These are phyloP conservation scores for Premnoplex brunnescens DNA, from an alignment of 2,797 vertebrate genomes.

Conservation along the genomic window DNA sequence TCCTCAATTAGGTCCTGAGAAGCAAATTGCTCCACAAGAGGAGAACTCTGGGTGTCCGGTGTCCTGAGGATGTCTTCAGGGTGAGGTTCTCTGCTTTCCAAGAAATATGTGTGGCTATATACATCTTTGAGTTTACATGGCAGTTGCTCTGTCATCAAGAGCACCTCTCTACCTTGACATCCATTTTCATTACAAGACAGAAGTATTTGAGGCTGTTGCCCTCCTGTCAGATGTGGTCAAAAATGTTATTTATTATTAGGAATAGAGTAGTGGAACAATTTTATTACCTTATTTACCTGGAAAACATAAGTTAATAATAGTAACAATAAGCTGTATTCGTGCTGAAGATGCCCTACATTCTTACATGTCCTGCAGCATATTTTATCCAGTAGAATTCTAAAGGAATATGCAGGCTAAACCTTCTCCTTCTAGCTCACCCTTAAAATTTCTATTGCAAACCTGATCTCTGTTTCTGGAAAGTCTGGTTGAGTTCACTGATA, in stretches of 20 bases:
- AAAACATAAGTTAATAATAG: not conserved
- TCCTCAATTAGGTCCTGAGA: not conserved
- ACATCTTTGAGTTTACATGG: rapidly evolving
- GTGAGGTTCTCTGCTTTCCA: not conserved
- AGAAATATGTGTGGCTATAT: not conserved
- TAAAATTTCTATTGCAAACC: not conserved
- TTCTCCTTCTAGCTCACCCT: not conserved
- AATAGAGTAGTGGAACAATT: not conserved
- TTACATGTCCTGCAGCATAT: not conserved
- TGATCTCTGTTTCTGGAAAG: not conserved
- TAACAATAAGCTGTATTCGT: not conserved
- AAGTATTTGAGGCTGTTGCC: not conserved
- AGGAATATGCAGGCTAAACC: not conserved
- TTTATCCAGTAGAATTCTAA: not conserved
- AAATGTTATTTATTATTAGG: not conserved
- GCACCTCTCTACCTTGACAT: not conserved
- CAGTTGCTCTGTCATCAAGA: not conserved
- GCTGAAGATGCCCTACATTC: not conserved
- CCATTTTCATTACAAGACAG: not conserved
- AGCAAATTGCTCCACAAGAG: not conserved
- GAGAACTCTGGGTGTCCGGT: rapidly evolving
- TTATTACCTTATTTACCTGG: not conserved
- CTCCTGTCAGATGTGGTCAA: not conserved
- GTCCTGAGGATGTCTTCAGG: not conserved
- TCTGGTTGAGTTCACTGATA: not conserved